Conservation (phyloP, 2,888 invertebrate species). For the Drosophila kokeensis region DNA sequence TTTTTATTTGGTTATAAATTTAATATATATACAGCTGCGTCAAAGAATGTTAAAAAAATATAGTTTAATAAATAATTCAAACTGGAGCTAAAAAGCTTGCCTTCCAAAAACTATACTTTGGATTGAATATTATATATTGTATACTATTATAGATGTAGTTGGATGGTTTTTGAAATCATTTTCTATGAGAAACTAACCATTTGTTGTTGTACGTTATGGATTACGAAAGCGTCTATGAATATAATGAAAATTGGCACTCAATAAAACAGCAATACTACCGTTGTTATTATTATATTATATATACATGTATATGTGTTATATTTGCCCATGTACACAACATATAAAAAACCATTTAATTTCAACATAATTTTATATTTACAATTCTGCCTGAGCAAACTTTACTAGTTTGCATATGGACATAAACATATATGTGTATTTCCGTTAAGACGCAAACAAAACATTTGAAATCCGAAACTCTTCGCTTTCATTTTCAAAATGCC, state of each 20-base stretch:
- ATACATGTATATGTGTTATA: not conserved
- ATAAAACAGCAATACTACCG: not conserved
- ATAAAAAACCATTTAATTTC: conserved; percentile 22
- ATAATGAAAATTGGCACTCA: not conserved
- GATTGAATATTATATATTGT: not conserved
- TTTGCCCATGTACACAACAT: not conserved
- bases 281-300: not conserved
- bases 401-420: conserved; percentile 52
- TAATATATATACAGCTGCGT: not conserved
- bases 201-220: not conserved
- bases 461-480: conserved; percentile 45
- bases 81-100: not conserved
- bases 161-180: not conserved
- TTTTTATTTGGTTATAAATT: not conserved
- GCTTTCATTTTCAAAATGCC: conserved; percentile 71
- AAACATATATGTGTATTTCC: conserved; percentile 7
- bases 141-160: not conserved
- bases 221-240: not conserved
- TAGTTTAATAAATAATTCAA: not conserved
- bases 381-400: conserved; percentile 13
- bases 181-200: not conserved
- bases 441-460: conserved; percentile 21
- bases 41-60: too few relatives aligned
- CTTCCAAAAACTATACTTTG: not conserved
- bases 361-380: conserved; percentile 34